Conservation (phyloP, 2,797 vertebrate species). For the Amazona ochrocephala region DNA sequence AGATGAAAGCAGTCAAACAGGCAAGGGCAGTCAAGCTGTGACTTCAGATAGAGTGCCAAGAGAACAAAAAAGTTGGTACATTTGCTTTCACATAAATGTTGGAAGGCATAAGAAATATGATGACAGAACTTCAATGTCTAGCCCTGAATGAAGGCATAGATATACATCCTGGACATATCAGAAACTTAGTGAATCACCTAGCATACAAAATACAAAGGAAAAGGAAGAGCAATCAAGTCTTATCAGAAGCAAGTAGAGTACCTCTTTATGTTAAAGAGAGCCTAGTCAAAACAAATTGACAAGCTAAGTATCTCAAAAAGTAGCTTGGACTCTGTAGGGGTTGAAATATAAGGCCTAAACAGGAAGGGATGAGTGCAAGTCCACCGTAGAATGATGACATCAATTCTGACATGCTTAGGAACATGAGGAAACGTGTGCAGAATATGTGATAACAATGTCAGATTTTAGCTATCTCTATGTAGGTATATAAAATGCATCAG, state of each 20-base stretch:
- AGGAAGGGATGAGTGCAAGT: neutral
- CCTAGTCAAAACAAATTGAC: neutral
- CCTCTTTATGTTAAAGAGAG: neutral
- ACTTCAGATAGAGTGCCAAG: neutral
- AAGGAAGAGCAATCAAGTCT: neutral
- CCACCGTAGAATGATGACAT: neutral
- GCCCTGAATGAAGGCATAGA: neutral
- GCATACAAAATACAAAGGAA: neutral
- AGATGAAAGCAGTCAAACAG: neutral
- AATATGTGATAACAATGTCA: neutral
- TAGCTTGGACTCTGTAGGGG: neutral
- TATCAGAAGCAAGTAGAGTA: neutral
- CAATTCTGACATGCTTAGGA: neutral
- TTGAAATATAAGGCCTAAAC: neutral
- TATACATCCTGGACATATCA: neutral
- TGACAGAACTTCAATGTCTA: rapidly evolving
- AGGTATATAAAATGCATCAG: neutral
- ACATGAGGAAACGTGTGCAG: neutral
- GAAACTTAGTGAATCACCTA: neutral
- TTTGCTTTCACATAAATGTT: neutral
- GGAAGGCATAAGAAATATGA: neutral
- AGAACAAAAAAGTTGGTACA: neutral
- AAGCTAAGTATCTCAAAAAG: neutral
- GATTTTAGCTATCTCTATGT: neutral
- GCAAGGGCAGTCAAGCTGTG: neutral